Percentiles rank a stretch among this genome's conserved stretches.
Evolutionary conservation across 2,113 vertebrate species (phyloP).

Genomic region (Vidua chalybeata): DNA sequence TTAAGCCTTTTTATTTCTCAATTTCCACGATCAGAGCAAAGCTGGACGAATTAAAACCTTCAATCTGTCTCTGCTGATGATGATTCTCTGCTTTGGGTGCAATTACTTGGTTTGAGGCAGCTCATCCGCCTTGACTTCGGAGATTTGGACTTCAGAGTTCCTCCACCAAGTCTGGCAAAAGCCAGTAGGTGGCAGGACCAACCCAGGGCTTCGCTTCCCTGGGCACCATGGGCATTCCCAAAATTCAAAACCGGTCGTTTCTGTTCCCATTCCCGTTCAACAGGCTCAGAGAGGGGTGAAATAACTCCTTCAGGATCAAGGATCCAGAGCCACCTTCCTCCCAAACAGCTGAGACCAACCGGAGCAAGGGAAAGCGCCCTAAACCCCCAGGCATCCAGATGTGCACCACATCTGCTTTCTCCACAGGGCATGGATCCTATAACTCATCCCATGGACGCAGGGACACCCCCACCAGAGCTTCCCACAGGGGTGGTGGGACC

Average conservation of each 20-base stretch:
- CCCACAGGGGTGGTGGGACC: background rate
- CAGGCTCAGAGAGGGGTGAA: background rate
- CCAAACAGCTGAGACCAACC: background rate
- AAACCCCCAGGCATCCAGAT: background rate
- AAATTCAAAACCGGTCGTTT: fast-evolving
- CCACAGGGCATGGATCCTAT: background rate
- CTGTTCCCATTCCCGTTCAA: background rate
- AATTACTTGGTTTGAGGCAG: background rate
- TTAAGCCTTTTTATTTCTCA: background rate
- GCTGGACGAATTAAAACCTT: background rate
- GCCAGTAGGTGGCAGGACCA: slow-evolving; percentile 58
- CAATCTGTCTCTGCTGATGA: background rate
- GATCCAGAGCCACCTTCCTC: background rate
- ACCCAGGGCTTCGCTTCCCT: background rate
- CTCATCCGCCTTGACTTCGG: background rate
- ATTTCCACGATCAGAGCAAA: background rate
- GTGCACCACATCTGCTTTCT: background rate
- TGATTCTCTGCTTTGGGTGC: background rate
- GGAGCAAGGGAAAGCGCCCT: background rate
- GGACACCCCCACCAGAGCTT: background rate
- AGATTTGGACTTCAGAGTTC: background rate
- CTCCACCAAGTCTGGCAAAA: background rate
- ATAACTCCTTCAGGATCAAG: background rate
- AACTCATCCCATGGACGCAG: background rate
- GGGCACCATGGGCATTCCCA: background rate